Base-by-base conservation (phyloP, 2,888 invertebrate genomes). In the Antheraea assamensis region DNA sequence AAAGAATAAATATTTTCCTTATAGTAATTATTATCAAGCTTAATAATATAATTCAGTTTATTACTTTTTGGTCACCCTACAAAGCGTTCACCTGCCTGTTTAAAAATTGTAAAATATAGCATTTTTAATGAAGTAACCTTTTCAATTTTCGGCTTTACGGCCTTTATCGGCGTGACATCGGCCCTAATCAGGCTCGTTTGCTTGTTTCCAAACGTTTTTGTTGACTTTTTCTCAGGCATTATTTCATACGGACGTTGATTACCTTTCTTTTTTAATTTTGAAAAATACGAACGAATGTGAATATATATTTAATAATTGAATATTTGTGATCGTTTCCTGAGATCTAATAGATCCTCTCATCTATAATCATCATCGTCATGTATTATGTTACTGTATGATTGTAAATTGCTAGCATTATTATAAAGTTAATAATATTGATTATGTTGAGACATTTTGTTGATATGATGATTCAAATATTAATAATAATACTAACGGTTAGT, bases 81-180 rank as follows among this genome's bases (percentile, higher is more conserved):
- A 72, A 30, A 90, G 85, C 83, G 89, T 86, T 91, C 93, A 94
- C 92, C 92, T 93, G 93, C 87, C 89, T 83, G 86, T 82, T 92
- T 92, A 93, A 94, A 93, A 90, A 90, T 91, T 81, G 82, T 94
- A 92, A 94, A 93, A 92, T 94, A 94, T 93, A 86, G 93, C 87
- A 90, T 94, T 93, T 94, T 92, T 94, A 94, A 94, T 94, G 92
- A 92, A 88, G 85, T 86, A 87, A 88, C 93, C 89, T 91, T 94
- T 94, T 94, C 93, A 94, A 94, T 94, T 94, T 94, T 92, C 91
- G 90, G 87, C 87, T 91, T 89, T 92, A 91, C 85, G 86, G 85
- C 87, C 85, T 90, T 91, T 94, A 94, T 94, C 94, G 92, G 94
- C 93, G 94, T 91, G 92, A 94, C 93, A 94, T 94, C 94, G 88